These are phyloP conservation scores for Syrmaticus mikado DNA, from an alignment of 2,113 vertebrate genomes.

Conservation along the genomic window DNA sequence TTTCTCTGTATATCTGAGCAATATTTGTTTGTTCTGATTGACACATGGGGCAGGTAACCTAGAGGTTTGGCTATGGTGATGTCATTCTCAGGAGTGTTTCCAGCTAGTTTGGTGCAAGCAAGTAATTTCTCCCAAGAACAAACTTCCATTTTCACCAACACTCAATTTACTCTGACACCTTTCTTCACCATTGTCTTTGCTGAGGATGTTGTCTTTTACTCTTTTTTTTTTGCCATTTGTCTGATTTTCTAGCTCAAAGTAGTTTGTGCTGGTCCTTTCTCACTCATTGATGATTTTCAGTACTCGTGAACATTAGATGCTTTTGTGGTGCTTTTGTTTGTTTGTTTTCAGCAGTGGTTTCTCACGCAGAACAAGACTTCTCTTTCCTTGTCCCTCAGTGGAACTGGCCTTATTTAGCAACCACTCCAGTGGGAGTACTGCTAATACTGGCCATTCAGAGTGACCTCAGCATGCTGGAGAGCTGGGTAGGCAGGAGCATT, in stretches of 20 bases:
- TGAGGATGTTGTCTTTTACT: not conserved
- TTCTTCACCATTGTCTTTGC: not conserved
- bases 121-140: not conserved
- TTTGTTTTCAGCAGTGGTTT: not conserved
- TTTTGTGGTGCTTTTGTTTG: not conserved
- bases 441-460: not conserved
- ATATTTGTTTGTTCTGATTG: not conserved
- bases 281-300: not conserved
- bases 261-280: not conserved
- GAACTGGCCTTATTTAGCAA: not conserved
- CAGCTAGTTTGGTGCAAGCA: not conserved
- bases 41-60: not conserved
- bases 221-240: not conserved
- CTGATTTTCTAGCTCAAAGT: not conserved
- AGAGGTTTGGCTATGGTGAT: too few species aligned
- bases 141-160: not conserved
- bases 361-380: not conserved
- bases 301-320: not conserved
- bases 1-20: not conserved
- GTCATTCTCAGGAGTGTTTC: not conserved
- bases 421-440: too few species aligned
- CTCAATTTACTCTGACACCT: not conserved
- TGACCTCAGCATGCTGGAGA: not conserved
- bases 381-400: not conserved
- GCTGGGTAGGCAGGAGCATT: not conserved